Evolutionary conservation across 2,113 vertebrate genomes (phyloP).

Genomic region (Mormyrus lacerda): DNA sequence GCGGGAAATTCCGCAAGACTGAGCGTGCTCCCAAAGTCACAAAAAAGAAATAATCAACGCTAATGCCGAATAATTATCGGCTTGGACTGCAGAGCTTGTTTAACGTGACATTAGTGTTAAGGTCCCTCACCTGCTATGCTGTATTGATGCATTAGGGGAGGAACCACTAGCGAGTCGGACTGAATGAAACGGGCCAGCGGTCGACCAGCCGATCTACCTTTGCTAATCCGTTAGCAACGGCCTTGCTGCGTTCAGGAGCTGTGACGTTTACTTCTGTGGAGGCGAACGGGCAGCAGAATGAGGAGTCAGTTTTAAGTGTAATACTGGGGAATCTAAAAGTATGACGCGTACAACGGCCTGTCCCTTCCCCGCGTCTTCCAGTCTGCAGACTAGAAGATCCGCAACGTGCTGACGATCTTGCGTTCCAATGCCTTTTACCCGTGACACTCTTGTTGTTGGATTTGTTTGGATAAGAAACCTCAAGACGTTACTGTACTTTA

Average conservation of each 20-base stretch:
- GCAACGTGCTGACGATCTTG: slow-evolving; percentile 41
- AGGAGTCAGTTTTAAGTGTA: neutral
- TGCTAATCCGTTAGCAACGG: neutral
- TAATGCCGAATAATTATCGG: neutral
- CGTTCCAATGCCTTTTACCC: slow-evolving; percentile 39
- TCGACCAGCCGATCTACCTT: neutral
- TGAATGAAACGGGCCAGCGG: neutral
- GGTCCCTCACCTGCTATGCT: neutral
- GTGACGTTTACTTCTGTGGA: neutral
- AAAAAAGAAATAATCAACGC: neutral
- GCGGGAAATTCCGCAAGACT: neutral
- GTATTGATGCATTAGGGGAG: neutral
- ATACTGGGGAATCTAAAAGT: neutral
- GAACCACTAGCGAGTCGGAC: neutral
- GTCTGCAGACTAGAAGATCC: slow-evolving; percentile 21
- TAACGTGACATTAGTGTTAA: neutral
- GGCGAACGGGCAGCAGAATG: neutral
- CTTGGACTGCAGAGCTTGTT: neutral
- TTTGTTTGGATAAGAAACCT: slow-evolving; percentile 54
- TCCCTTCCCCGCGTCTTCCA: slow-evolving; percentile 25
- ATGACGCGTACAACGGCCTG: neutral
- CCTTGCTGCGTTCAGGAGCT: neutral
- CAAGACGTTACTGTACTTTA: slow-evolving; percentile 57
- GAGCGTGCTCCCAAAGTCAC: neutral
- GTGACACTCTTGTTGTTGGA: slow-evolving; percentile 35